Base-by-base conservation (phyloP, 2,888 invertebrate species). In the Liposcelis brunnea region DNA sequence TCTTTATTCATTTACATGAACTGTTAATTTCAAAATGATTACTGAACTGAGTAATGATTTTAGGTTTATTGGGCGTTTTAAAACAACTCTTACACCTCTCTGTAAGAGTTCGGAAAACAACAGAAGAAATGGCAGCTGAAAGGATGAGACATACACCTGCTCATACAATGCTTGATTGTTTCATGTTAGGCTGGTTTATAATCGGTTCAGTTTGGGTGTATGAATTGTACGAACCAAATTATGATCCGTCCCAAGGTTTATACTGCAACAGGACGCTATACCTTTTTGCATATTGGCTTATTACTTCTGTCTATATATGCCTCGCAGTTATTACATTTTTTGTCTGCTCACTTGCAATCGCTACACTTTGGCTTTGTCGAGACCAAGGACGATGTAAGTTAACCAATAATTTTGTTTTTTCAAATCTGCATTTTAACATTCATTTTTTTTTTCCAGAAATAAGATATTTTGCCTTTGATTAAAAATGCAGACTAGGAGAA, bases 161-260 rank as follows among this genome's bases (percentile, higher is more conserved):
- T 11, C 70, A 71, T 54, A 70, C 68, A 2, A 54, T 74, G 47
- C 62, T 75, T 31, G 72, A 72, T 58, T 74, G 72, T 56, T 77
- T 78, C 55, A 69, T 77, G 62, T 60, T 76, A 37, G 74, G 72
- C 35, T 78, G 77, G 77, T 77, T 78, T 53, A 74, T 78, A 52
- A 71, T 77, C 49, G 78, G 77, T 48, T 77, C 77, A 44, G 72
- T 77, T 47, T 77, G 77, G 75, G 74, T 78, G 2, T 79, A 77
- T 57, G 70, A 74, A 54, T 72, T 72, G 49, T 73, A 74, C 53
- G 67, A 74, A 55, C 75, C 74, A 43, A 70, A 70, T 54, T 72
- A 70, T 54, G 66, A 70, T 52, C 65, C 65, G 16, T 51, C 60
- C 4, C 52, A 55, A 12, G 64, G 67, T 15, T 59, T 64, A 52